Conservation (phyloP, 1,140 invertebrate genomes). For the Lysiphlebus fabarum region DNA sequence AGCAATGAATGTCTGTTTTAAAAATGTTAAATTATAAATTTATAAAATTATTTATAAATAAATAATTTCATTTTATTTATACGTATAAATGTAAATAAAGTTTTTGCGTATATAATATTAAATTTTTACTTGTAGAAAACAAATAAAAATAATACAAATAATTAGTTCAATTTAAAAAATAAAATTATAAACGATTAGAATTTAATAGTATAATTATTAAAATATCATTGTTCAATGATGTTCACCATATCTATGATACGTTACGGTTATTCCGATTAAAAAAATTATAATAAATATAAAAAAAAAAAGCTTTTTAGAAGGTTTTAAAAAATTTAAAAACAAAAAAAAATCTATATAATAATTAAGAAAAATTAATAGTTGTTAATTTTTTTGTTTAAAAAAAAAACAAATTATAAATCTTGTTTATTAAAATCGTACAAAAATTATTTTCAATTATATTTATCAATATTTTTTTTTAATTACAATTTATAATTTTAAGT, state of each 20-base stretch:
- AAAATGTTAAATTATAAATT: no score
- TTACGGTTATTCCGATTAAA: conserved; percentile 19
- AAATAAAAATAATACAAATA: conserved; percentile 7
- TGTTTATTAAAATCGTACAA: no score
- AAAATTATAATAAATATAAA: conserved; percentile 7
- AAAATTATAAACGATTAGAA: background rate
- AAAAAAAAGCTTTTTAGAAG: background rate
- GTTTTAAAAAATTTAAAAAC: background rate
- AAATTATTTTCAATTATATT: no score
- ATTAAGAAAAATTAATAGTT: conserved; percentile 5
- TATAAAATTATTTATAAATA: no score
- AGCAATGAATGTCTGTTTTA: no score
- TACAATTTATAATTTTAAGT: no score
- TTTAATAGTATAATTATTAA: conserved; percentile 8
- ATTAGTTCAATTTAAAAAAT: conserved; percentile 9
- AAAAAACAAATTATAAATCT: no score
- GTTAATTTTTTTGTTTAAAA: no score
- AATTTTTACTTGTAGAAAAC: conserved; percentile 20
- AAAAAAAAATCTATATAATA: background rate
- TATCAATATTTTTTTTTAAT: no score
- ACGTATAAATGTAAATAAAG: conserved; percentile 21
- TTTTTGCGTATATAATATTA: conserved; percentile 13
- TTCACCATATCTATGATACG: conserved; percentile 29
- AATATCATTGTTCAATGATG: conserved; percentile 20
- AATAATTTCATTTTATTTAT: no score